These are phyloP conservation scores for Leptinotarsa lineolata DNA, from an alignment of 1,140 invertebrate species.

Conservation along the genomic window DNA sequence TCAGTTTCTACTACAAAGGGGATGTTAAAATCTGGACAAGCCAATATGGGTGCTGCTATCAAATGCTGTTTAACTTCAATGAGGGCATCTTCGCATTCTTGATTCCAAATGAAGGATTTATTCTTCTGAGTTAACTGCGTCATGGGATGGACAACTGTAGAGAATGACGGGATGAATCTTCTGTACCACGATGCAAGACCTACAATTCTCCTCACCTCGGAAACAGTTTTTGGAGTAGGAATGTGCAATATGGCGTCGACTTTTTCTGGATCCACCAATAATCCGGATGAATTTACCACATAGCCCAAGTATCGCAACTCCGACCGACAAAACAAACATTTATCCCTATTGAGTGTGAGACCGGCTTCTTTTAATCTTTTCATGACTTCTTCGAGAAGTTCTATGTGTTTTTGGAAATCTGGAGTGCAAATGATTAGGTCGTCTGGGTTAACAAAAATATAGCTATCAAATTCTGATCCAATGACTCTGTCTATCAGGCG, in stretches of 20 bases:
- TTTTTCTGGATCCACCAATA: slow-evolving; percentile 52
- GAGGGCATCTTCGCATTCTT: background rate
- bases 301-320: slow-evolving; percentile 52
- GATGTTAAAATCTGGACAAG: background rate
- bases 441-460: slow-evolving; percentile 45
- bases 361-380: slow-evolving; percentile 13
- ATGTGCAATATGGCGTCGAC: slow-evolving; percentile 53
- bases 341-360: slow-evolving; percentile 43
- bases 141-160: slow-evolving; percentile 40
- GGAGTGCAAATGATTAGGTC: slow-evolving; percentile 47
- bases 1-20: background rate
- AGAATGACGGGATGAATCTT: slow-evolving; percentile 52
- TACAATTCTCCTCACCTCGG: slow-evolving; percentile 55
- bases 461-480: slow-evolving; percentile 36
- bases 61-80: slow-evolving; percentile 1
- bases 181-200: slow-evolving; percentile 55
- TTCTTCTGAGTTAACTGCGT: slow-evolving; percentile 45
- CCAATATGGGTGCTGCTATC: slow-evolving; percentile 36
- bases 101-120: background rate
- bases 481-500: slow-evolving; percentile 29
- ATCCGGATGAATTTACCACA: slow-evolving; percentile 44
- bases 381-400: slow-evolving; percentile 35
- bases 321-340: slow-evolving; percentile 48
- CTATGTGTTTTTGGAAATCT: slow-evolving; percentile 34
- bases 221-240: slow-evolving; percentile 42